phyloP scores from a whole-genome alignment of 2,888 invertebrate species.

The Helicoverpa assulta region DNA sequence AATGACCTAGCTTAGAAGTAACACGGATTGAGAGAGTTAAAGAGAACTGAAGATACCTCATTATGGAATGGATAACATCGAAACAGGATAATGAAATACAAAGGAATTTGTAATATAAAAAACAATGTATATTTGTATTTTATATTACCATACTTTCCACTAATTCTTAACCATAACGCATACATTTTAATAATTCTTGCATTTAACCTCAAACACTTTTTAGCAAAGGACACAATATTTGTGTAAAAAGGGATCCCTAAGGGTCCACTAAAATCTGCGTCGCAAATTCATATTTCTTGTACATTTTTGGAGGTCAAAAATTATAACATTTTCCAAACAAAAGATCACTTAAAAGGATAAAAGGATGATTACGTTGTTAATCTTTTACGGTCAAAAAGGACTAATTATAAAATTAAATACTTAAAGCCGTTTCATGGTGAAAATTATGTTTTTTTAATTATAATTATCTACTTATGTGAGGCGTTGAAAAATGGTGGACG shows the following conservation, averaged over 20 bases:
- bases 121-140: no score
- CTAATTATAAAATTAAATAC: slow-evolving; percentile 5
- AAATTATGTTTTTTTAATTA: neutral
- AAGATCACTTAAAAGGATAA: neutral
- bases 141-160: no score
- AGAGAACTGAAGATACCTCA: no score
- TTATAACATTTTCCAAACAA: neutral
- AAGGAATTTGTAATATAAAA: no score
- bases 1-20: no score
- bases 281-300: neutral
- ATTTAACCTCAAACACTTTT: slow-evolving; percentile 13
- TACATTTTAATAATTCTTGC: slow-evolving; percentile 31
- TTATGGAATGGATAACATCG: no score
- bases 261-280: neutral
- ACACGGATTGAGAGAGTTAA: no score
- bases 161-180: neutral
- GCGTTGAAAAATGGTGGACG: neutral
- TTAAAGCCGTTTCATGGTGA: neutral
- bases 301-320: neutral
- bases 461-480: neutral
- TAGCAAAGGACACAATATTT: no score
- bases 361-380: neutral
- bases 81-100: no score
- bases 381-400: neutral
- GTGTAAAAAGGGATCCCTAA: neutral